phyloP scores from a whole-genome alignment of 92 coral and sea anemone genomes.

The Scolanthus callimorphus region DNA sequence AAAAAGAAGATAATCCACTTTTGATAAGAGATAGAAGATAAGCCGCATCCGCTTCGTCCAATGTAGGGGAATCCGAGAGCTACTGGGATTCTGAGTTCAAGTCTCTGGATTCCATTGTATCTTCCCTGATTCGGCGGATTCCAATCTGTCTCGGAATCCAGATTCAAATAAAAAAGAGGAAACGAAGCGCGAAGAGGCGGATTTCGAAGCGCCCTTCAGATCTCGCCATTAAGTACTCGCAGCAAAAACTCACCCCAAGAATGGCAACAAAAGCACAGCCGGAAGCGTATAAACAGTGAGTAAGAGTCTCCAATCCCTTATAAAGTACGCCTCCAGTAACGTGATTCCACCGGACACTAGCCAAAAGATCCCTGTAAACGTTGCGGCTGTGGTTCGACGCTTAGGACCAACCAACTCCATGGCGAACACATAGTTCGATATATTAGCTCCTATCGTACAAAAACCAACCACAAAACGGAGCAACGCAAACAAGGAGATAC shows the following conservation, averaged over 20 bases:
- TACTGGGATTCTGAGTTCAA: too few species aligned
- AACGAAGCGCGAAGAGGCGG: not conserved
- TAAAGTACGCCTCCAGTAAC: constrained; percentile 12
- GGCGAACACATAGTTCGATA: constrained; percentile 14
- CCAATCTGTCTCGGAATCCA: too few species aligned
- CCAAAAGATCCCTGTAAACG: constrained; percentile 1
- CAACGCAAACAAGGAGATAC: too few species aligned
- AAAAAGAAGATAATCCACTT: too few species aligned
- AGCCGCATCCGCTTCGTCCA: too few species aligned
- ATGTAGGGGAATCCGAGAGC: too few species aligned
- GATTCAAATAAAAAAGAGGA: not conserved
- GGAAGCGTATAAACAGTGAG: constrained; percentile 5
- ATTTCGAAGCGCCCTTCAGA: too few species aligned
- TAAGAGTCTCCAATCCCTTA: constrained; percentile 18
- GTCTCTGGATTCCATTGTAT: too few species aligned
- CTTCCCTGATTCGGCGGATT: too few species aligned
- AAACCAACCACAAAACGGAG: constrained; percentile 15
- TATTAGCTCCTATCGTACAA: constrained; percentile 19
- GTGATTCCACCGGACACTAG: constrained; percentile 9
- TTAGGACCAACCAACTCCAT: constrained; percentile 27
- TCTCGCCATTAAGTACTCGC: too few species aligned
- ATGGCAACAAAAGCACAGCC: constrained; percentile 24
- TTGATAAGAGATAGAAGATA: too few species aligned
- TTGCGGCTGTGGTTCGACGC: constrained; percentile 15
- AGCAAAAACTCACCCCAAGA: constrained; percentile 42